These are phyloP conservation scores for Indri indri DNA, from an alignment of 2,113 vertebrate species.

Conservation along the genomic window DNA sequence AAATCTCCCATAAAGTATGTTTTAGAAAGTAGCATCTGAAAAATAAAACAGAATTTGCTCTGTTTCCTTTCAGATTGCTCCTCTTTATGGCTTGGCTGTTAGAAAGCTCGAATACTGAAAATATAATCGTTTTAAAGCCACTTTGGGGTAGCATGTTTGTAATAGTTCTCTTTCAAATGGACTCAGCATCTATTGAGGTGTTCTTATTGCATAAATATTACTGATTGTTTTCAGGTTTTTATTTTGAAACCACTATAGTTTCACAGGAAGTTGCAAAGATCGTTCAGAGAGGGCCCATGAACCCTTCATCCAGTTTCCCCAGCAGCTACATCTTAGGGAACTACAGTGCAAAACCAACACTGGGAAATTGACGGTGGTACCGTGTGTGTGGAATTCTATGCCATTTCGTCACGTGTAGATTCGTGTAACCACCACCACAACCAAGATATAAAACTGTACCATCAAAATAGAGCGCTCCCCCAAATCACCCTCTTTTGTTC, in stretches of 20 bases:
- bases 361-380: background rate
- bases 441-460: background rate
- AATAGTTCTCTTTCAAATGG: background rate
- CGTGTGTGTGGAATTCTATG: background rate
- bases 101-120: background rate
- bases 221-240: background rate
- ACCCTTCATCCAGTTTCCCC: background rate
- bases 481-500: rapidly evolving
- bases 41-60: background rate
- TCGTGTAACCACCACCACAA: background rate
- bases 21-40: background rate
- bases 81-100: background rate
- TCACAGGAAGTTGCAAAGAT: background rate
- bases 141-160: background rate
- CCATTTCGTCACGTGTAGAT: rapidly evolving
- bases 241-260: background rate
- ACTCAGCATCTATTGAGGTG: background rate
- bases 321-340: background rate
- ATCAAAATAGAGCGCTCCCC: background rate
- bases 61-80: background rate
- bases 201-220: background rate
- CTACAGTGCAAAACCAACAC: background rate
- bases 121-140: background rate
- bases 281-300: background rate
- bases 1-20: background rate